Evolutionary conservation across 2,888 invertebrate genomes (phyloP).

Genomic region (Cynaeus angustus): DNA sequence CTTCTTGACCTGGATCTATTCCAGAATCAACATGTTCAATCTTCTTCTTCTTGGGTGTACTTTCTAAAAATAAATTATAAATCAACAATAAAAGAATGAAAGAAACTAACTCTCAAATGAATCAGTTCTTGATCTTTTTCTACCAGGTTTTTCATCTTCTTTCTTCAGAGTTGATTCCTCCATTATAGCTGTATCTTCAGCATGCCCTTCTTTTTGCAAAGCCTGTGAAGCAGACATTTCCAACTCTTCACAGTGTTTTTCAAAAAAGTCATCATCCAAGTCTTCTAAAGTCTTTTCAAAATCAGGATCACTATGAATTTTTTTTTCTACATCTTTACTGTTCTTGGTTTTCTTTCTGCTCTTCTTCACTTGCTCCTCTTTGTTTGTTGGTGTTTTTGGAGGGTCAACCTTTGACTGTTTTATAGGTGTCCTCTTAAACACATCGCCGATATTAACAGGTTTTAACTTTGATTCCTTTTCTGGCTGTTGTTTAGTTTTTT

Average conservation of each 20-base stretch:
- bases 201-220: conserved; percentile 38
- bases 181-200: not conserved
- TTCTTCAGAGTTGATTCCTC: not conserved
- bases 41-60: conserved; percentile 59
- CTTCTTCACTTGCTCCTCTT: conserved; percentile 51
- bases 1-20: conserved; percentile 78
- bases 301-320: conserved; percentile 78
- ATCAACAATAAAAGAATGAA: not conserved
- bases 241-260: conserved; percentile 55
- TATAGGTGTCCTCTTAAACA: conserved; percentile 79
- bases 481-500: conserved; percentile 66
- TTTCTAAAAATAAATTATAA: conserved; percentile 58
- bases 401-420: conserved; percentile 72
- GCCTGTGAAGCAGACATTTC: conserved; percentile 65
- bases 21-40: conserved; percentile 66
- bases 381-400: conserved; percentile 44
- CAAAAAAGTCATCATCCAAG: conserved; percentile 72
- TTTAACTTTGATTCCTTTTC: conserved; percentile 62
- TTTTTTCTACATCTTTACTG: conserved; percentile 60
- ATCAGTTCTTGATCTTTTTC: conserved; percentile 36
- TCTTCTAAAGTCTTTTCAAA: conserved; percentile 81
- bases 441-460: conserved; percentile 71
- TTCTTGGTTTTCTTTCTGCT: conserved; percentile 52
- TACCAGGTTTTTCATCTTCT: conserved; percentile 26
- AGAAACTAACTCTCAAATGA: conserved; percentile 26